Evolutionary conservation across 2,113 vertebrate genomes (phyloP), one percentile per base, ranked within the genome.

Genomic region (Syngnathus typhle): DNA sequence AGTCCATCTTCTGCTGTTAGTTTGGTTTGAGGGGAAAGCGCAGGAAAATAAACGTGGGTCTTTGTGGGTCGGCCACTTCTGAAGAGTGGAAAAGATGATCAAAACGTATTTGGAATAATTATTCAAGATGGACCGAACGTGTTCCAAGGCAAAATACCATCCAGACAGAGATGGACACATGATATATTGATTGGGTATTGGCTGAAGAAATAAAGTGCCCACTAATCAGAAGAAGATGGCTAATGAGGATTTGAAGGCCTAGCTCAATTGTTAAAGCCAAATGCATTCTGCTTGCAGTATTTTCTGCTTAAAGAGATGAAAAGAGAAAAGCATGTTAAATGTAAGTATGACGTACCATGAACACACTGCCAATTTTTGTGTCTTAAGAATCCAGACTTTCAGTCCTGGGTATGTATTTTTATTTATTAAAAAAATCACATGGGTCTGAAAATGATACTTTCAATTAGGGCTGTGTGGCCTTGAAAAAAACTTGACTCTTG

Each of bases 71-170:
- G 77, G 60, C 60, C 70, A 78, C 75, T 76, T 83, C 68, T 75
- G 64, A 75, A 61, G 73, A 75, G 27, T 43, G 1, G 61, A 80
- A 75, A 89, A 89, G 88, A 91, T 87, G 88, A 89, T 77, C 78
- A 78, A 76, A 81, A 66, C 63, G 87, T 80, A 79, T 90, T 90
- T 86, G 72, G 68, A 77, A 78, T 59, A 69, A 82, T 77, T 79
- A 88, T 82, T 89, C 79, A 68, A 67, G 71, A 75, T 82, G 83
- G 88, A 88, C 88, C 75, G 76, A 83, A 66, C 43, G 8, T 2
- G 37, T 56, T 60, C 77, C 79, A 74, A 69, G 61, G 65, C 75
- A 69, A 69, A 65, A 69, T 58, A 15, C 21, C 69, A 78, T 78
- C 73, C 72, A 87, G 71, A 74, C 70, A 15, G n/a, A 39, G 60